Evolutionary conservation across 2,797 vertebrate species (phyloP), one percentile per base, ranked within the genome.

Genomic region (Muscicapa striata): DNA sequence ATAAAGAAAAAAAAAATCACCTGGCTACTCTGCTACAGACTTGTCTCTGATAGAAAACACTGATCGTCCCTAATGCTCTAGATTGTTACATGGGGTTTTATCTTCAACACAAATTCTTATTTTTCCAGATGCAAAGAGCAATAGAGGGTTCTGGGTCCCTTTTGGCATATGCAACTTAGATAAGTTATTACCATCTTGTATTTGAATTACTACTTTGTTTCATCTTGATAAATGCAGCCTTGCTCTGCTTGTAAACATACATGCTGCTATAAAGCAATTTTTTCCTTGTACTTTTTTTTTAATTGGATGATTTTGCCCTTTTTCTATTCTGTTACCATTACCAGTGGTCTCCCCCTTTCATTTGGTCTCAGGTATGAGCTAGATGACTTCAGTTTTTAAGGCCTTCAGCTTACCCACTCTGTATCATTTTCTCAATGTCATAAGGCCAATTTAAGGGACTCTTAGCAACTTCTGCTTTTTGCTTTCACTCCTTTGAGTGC

Each of bases 91-190:
- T 27, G 21, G 24, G 9, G 2, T 49, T 77, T 83, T 86, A 27
- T 58, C 23, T 86, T 69, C 23, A 29, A 6, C 7, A 32, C 0
- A 3, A 40, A 45, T 64, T 64, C 38, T 40, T 45, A 13, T 15
- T 68, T 89, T 63, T 79, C 29, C 52, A 22, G 41, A 48, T 70
- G 52, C 13, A 26, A 59, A 43, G 45, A 89, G 16, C 1, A 1
- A 43, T 9, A 26, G 0, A 21, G 17, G 1, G 0, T 45, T 82
- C 34, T 62, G n/a, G 23, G 10, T 62, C 10, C 9, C 22, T 85
- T 76, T 61, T 75, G 36, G 10, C 41, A 57, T 3, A 4, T 34
- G 46, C 57, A 81, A 58, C 32, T 70, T 24, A 6, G 3, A 0
- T 2, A 57, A 49, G 9, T 66, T 80, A 46, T 10, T 76, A 5